phyloP scores from a whole-genome alignment of 2,113 vertebrate genomes.

The Hydropotes inermis region DNA sequence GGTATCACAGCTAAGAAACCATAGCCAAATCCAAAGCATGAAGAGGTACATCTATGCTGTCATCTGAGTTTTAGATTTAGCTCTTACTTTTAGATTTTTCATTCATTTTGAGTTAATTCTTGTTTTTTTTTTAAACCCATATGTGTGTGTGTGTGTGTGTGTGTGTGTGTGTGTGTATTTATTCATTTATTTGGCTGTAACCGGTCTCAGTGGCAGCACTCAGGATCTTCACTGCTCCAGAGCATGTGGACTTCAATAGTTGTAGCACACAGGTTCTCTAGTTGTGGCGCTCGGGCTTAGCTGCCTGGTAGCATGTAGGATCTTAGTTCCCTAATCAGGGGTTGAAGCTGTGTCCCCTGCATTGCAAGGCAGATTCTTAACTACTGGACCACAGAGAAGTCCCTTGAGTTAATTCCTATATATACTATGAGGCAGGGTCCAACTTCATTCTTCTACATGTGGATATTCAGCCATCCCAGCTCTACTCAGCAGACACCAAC shows the following conservation, averaged over 20 bases:
- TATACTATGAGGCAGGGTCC: neutral
- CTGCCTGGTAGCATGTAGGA: accelerated
- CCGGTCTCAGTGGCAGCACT: neutral
- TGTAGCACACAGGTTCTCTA: neutral
- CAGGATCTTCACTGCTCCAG: neutral
- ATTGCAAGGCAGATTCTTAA: neutral
- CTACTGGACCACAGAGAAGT: neutral
- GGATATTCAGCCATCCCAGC: neutral
- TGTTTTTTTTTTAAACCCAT: too few relatives aligned
- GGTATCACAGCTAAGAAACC: neutral
- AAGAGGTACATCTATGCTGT: neutral
- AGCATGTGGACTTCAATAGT: neutral
- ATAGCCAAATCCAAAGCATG: neutral
- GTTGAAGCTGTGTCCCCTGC: neutral
- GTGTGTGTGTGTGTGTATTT: neutral
- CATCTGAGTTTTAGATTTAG: neutral
- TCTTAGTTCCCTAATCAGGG: neutral
- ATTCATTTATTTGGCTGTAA: neutral
- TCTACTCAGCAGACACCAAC: neutral
- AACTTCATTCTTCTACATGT: neutral
- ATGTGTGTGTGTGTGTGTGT: too few relatives aligned
- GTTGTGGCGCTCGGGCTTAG: neutral
- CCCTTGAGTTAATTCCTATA: neutral
- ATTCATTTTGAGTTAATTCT: neutral
- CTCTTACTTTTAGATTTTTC: neutral